Evolutionary conservation across 1,140 invertebrate genomes (phyloP).

Genomic region (Globodera ellingtonae): DNA sequence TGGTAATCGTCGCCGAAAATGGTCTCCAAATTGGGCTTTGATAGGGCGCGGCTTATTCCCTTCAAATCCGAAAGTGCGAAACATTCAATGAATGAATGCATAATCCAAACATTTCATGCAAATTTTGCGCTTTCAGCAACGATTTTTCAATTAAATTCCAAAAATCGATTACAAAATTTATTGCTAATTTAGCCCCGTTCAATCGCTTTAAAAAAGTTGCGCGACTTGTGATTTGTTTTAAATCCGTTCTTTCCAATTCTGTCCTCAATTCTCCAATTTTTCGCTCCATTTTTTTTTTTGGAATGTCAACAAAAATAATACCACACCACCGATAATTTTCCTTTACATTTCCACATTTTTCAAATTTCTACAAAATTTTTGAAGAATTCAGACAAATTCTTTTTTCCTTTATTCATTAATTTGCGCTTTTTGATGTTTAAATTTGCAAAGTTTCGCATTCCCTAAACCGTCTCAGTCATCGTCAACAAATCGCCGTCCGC

Average conservation of each 20-base stretch:
- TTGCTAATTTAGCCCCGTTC: too few relatives aligned
- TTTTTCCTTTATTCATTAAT: not conserved
- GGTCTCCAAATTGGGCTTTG: not conserved
- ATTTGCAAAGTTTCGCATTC: not conserved
- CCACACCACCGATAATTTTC: too few relatives aligned
- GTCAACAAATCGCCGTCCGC: slow-evolving; percentile 7
- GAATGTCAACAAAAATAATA: too few relatives aligned
- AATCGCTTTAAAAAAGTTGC: too few relatives aligned
- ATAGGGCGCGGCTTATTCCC: not conserved
- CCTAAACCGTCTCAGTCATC: not conserved
- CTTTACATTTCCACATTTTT: too few relatives aligned
- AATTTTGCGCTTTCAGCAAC: not conserved
- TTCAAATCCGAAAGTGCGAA: not conserved
- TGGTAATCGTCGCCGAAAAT: not conserved
- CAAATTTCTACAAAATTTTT: too few relatives aligned
- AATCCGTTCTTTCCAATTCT: not conserved
- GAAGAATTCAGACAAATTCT: not conserved
- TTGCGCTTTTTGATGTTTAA: not conserved
- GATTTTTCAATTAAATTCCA: too few relatives aligned
- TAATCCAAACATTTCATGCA: not conserved
- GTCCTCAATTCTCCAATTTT: not conserved
- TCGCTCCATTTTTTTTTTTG: not conserved
- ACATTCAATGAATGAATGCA: not conserved
- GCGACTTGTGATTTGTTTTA: not conserved
- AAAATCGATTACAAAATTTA: too few relatives aligned